A percentile compares a stretch with the other conserved stretches of the same genome.
Evolutionary conservation across 2,113 vertebrate species (phyloP).

Genomic region (Xenopus borealis): DNA sequence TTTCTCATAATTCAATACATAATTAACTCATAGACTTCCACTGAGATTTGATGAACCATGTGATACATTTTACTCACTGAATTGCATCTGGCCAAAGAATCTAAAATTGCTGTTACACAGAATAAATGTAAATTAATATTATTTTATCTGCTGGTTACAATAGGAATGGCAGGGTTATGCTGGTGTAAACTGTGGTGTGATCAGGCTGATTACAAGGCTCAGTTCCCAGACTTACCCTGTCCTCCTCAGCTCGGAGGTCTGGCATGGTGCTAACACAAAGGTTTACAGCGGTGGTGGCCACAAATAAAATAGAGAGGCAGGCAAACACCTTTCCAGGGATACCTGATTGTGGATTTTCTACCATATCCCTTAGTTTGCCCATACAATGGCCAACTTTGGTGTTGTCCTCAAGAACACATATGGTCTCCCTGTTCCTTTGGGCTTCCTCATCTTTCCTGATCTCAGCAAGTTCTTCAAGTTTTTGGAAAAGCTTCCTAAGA

Average conservation of each 20-base stretch:
- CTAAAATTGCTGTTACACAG: too few relatives aligned
- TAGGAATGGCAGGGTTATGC: too few relatives aligned
- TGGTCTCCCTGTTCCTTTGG: slow-evolving; percentile 56
- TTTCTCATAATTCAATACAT: too few relatives aligned
- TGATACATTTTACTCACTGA: too few relatives aligned
- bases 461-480: slow-evolving; percentile 78
- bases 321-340: slow-evolving; percentile 94
- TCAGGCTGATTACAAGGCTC: too few relatives aligned
- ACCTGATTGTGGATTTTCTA: slow-evolving; percentile 92
- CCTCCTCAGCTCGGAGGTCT: slow-evolving; percentile 89
- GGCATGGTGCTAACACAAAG: slow-evolving; percentile 98
- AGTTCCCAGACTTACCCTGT: slow-evolving; percentile 75
- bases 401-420: slow-evolving; percentile 61
- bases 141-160: too few relatives aligned
- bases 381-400: slow-evolving; percentile 77
- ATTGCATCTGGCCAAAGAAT: too few relatives aligned
- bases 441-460: slow-evolving; percentile 72
- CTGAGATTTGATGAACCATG: too few relatives aligned
- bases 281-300: slow-evolving; percentile 90
- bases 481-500: slow-evolving; percentile 78
- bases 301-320: slow-evolving; percentile 90
- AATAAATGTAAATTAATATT: too few relatives aligned
- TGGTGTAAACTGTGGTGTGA: too few relatives aligned
- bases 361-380: slow-evolving; percentile 84
- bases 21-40: too few relatives aligned